phyloP scores from a whole-genome alignment of 2,888 invertebrate genomes.

The Heliconius erato region DNA sequence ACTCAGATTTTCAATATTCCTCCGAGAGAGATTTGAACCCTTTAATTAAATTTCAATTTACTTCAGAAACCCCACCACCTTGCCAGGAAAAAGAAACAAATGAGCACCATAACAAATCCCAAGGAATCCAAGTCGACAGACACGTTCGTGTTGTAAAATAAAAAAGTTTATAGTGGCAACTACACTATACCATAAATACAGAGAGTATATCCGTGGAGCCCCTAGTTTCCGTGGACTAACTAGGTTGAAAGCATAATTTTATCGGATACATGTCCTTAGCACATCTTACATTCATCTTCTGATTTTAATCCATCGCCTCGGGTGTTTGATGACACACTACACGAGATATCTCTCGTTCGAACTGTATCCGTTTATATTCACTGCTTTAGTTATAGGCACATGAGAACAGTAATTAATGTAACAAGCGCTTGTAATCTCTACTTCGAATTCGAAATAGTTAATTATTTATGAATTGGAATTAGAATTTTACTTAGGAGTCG shows the following conservation, averaged over 20 bases:
- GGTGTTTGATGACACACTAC: constrained; percentile 10
- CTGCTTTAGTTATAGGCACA: neutral
- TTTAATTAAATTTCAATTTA: neutral
- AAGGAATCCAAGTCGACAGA: constrained; percentile 13
- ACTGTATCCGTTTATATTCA: constrained; percentile 9
- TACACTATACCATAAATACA: constrained; percentile 5
- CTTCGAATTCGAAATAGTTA: neutral
- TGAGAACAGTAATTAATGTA: constrained; percentile 14
- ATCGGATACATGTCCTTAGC: constrained; percentile 45
- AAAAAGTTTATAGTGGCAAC: constrained; percentile 37
- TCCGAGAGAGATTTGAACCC: neutral
- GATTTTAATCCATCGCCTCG: constrained; percentile 41
- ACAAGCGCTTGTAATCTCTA: neutral
- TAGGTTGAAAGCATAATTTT: constrained; percentile 46
- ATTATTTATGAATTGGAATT: neutral
- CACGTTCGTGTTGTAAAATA: constrained; percentile 38
- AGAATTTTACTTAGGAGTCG: neutral
- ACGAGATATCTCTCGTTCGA: constrained; percentile 13
- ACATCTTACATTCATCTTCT: constrained; percentile 45
- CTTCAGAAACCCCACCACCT: neutral
- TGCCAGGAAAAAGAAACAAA: constrained; percentile 2
- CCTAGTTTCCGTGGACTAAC: constrained; percentile 39
- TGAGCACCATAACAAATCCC: constrained; percentile 7
- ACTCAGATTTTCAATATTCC: too few species aligned
- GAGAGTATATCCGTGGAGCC: constrained; percentile 40